Evolutionary conservation across 2,113 vertebrate genomes (phyloP), one percentile per base, ranked within the genome.

Genomic region (Donacobius atricapilla): DNA sequence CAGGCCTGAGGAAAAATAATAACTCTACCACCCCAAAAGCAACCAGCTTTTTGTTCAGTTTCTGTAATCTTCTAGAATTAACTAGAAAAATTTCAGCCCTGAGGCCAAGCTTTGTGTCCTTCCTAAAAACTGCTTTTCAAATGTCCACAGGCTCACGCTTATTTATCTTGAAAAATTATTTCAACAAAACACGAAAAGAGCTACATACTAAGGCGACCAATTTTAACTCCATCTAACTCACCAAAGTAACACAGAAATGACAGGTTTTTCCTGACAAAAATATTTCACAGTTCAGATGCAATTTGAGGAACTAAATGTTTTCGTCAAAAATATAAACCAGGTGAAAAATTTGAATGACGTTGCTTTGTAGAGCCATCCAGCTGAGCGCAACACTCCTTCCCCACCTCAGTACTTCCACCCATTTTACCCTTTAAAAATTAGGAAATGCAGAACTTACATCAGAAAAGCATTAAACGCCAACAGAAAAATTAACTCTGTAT

Each of bases 151-250:
- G 13, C 42, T 83, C n/a, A 44, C 0, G 0, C 13, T 42, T 8
- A 45, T 28, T 81, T 28, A 4, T 54, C 33, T 66, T 31, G 22
- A 42, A 85, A 92, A 85, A 28, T 6, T 40, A 60, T 54, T 83
- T 31, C 0, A 3, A 50, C 64, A 25, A 53, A 53, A 1, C 3
- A 33, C 17, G 5, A 15, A 48, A 31, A 37, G 1, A 42, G 14
- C 8, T 13, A 31, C 40, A 76, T 24, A 15, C 17, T 73, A 9
- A 89, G 61, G 42, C 47, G 83, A 47, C 5, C 12, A 57, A 44
- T 48, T n/a, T 28, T 5, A 82, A 37, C 18, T 72, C 23, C 25
- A 83, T 7, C 10, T 20, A 75, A 14, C 15, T 37, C 54, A 39
- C 13, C 6, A 44, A 82, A 89, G 15, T 11, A 19, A 42, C 21